Evolutionary conservation across 2,888 invertebrate species (phyloP), one percentile per base, ranked within the genome.

Genomic region (Fragum fragum): DNA sequence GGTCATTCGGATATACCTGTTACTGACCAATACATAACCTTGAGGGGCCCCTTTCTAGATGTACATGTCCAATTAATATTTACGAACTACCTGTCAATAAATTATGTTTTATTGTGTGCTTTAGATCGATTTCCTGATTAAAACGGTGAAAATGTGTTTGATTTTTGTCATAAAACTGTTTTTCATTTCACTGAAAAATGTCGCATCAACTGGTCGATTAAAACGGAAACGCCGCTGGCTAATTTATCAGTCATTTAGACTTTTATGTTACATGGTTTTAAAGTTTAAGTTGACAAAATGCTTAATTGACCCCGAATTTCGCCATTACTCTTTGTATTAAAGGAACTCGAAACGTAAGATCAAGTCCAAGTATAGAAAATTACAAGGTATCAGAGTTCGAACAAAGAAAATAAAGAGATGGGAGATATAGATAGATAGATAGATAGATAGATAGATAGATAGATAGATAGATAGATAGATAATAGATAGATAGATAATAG

Each of bases 91-190:
- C 66, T 66, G 66, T 66, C 66, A 66, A 66, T 42, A 66, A 66
- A 66, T 66, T 66, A 42, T 66, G 66, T 66, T 66, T 66, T 66
- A 66, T 66, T 66, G 66, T 66, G 42, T 42, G 23, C 36, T 66
- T 66, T 36, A 42, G 39, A 66, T 66, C 66, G 66, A 66, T 66
- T 66, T 66, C 66, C 66, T 66, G 66, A 66, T 66, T 42, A 66
- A 36, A 21, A 32, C 63, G 66, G 23, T 14, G 21, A 7, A 23
- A 61, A 42, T 36, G 29, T 66, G 66, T 66, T 66, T 42, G 42
- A 42, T 66, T 42, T 39, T 66, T 42, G 39, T 26, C 18, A 42
- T 66, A 23, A 42, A 66, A 66, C 42, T 39, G 66, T 66, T 66
- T 66, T 66, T 26, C 14, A 66, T 66, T 66, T 42, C 66, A 66